phyloP scores from a whole-genome alignment of 2,888 invertebrate species.

The Hedychridium roseum region DNA sequence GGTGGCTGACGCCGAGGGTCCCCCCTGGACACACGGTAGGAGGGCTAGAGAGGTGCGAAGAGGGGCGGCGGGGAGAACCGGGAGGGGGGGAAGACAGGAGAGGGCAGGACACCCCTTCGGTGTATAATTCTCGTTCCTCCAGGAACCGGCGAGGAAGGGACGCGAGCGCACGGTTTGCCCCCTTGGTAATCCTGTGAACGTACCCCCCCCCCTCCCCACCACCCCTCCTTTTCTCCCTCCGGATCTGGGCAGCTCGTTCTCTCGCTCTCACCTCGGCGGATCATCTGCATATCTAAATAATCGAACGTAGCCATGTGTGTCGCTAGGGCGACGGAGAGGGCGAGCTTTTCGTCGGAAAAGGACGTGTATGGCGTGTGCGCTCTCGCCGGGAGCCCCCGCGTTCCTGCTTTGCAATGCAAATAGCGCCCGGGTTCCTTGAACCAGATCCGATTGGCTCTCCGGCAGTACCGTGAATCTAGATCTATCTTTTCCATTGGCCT shows the following conservation, averaged over 20 bases:
- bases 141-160: slow-evolving; percentile 5
- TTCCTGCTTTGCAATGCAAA: slow-evolving; percentile 61
- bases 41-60: background rate
- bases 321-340: slow-evolving; percentile 36
- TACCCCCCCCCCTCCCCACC: background rate
- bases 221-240: background rate
- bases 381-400: slow-evolving; percentile 38
- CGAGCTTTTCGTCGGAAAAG: slow-evolving; percentile 37
- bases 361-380: slow-evolving; percentile 49
- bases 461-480: slow-evolving; percentile 62
- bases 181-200: slow-evolving; percentile 10
- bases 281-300: slow-evolving; percentile 65
- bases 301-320: slow-evolving; percentile 59
- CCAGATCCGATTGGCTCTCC: slow-evolving; percentile 62
- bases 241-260: background rate
- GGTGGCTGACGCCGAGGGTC: slow-evolving; percentile 43
- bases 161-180: slow-evolving; percentile 22
- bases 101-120: slow-evolving; percentile 8
- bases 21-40: slow-evolving; percentile 14
- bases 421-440: slow-evolving; percentile 62
- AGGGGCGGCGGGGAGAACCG: background rate
- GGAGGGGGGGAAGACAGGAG: background rate
- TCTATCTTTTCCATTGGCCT: slow-evolving; percentile 59
- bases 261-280: slow-evolving; percentile 37
- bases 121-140: no score